These are phyloP conservation scores for Pachyrhynchus sulphureomaculatus DNA, from an alignment of 1,140 invertebrate genomes.

Conservation along the genomic window DNA sequence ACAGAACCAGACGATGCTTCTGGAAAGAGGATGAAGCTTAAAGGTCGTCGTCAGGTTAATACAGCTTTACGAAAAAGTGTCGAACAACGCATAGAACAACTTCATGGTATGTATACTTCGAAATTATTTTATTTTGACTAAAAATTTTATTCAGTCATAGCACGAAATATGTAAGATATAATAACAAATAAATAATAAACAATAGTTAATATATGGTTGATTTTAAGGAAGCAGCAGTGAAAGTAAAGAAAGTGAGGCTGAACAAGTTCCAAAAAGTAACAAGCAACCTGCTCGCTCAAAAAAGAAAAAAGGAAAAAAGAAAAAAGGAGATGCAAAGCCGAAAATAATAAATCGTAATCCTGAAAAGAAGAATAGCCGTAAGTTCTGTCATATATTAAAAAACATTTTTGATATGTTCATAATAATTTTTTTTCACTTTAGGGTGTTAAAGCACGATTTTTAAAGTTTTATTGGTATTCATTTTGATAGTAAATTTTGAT, in stretches of 20 bases:
- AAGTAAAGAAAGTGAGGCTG: conserved; percentile 23
- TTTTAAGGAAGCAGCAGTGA: conserved; percentile 21
- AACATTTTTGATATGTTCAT: too few species aligned
- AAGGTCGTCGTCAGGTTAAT: conserved; percentile 50
- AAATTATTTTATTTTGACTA: neutral
- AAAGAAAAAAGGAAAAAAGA: conserved; percentile 16
- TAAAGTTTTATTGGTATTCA: too few species aligned
- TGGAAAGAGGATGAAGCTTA: conserved; percentile 57
- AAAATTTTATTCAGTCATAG: too few species aligned
- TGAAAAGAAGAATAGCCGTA: conserved; percentile 25
- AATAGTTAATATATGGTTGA: too few species aligned
- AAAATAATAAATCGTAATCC: conserved; percentile 1
- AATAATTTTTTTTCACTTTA: too few species aligned
- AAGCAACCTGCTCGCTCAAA: conserved; percentile 1
- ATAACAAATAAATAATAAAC: too few species aligned
- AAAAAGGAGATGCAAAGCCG: conserved; percentile 1
- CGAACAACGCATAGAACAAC: conserved; percentile 57
- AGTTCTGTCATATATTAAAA: neutral
- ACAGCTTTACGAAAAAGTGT: conserved; percentile 57
- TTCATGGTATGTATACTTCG: conserved; percentile 56
- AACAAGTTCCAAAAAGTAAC: neutral
- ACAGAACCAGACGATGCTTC: conserved; percentile 37
- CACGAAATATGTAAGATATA: too few species aligned
- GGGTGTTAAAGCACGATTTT: too few species aligned
- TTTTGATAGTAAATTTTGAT: too few species aligned